Base-by-base conservation (phyloP, 2,797 vertebrate species). In the Anabacerthia variegaticeps region DNA sequence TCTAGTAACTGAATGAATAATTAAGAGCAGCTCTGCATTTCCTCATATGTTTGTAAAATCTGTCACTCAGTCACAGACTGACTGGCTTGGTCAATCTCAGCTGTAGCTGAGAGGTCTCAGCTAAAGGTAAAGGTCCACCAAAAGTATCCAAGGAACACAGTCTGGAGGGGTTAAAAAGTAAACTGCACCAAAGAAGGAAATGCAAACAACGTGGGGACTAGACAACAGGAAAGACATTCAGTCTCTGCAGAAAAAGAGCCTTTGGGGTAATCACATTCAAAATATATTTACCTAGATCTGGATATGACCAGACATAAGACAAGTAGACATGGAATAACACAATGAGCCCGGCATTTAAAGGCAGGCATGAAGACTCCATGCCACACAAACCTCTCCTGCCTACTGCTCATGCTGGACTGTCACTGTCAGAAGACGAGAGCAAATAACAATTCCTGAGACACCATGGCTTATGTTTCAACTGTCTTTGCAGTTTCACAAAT, bases 401-500 rank as follows among this genome's bases (percentile, higher is more conserved):
- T 56, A 37, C 66, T 34, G 46, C 49, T 88, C 65, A 18, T 61
- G 49, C 37, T 85, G 61, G 71, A 67, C 72, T 43, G 10, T 12
- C 66, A 51, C 24, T 56, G 65, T 91, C 78, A 94, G 52, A 74
- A 83, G 65, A 73, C 32, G 52, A 95, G 44, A 74, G 69, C 44
- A 95, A 82, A 80, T 71, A n/a, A 74, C 44, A 62, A 68, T 68
- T 73, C 56, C 67, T 87, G 83, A 85, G 56, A 48, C 88, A 68
- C 37, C 67, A 12, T 8, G 14, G 37, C 8, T 82, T 79, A 9
- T 24, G 63, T 32, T 78, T 34, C 6, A 65, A 41, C 23, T 48
- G 6, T 27, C 91, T 88, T n/a, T 67, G 39, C 66, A 30, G 7
- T 68, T 66, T 69, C 51, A 65, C 28, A 79, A 77, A 76, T 14